Evolutionary conservation across 1,140 invertebrate species (phyloP).

Genomic region (Panagrolaimus sp.): DNA sequence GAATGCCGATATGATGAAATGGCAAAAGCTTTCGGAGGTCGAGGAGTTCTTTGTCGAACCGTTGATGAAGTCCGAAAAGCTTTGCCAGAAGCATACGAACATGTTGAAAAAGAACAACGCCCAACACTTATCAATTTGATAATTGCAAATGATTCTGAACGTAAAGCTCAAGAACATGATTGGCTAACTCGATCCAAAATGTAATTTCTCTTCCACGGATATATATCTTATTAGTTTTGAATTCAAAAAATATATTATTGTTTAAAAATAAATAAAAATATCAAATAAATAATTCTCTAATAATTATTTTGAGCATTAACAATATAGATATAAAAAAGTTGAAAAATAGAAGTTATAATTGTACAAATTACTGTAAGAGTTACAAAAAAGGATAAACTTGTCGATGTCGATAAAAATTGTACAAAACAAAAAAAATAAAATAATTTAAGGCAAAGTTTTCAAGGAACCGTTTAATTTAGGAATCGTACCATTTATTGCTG

Average conservation of each 20-base stretch:
- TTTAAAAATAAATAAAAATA: not conserved
- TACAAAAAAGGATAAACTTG: too few relatives aligned
- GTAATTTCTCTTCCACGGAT: not conserved
- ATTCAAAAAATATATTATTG: slow-evolving; percentile 2
- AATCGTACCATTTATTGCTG: not conserved
- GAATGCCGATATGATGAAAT: slow-evolving; percentile 81
- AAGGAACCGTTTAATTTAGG: too few relatives aligned
- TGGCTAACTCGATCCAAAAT: slow-evolving; percentile 74
- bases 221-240: not conserved
- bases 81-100: slow-evolving; percentile 67
- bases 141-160: slow-evolving; percentile 77
- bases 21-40: slow-evolving; percentile 75
- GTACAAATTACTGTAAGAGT: too few relatives aligned
- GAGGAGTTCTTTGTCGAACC: slow-evolving; percentile 74
- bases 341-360: too few relatives aligned
- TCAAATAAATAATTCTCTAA: not conserved
- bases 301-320: not conserved
- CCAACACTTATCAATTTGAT: slow-evolving; percentile 84
- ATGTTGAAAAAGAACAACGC: slow-evolving; percentile 64
- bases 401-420: too few relatives aligned
- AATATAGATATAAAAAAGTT: too few relatives aligned
- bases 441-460: too few relatives aligned
- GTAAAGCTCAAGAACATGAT: slow-evolving; percentile 75
- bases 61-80: slow-evolving; percentile 71
- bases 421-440: too few relatives aligned